Percentiles rank a stretch among this genome's conserved stretches.
phyloP scores from a whole-genome alignment of 1,140 invertebrate species.

The Aphelenchoides avenae region DNA sequence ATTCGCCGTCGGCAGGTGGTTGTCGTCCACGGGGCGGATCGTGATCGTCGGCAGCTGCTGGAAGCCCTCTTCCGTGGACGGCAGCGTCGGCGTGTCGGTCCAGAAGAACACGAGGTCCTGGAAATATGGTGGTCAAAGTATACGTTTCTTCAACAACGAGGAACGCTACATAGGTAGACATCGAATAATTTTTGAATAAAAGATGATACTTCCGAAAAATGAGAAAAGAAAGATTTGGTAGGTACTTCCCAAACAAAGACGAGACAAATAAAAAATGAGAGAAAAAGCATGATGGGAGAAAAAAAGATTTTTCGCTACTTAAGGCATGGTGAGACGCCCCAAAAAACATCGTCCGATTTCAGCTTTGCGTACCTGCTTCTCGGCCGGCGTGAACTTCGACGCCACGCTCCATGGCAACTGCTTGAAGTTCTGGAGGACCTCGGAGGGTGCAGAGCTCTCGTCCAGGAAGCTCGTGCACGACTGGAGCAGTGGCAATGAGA shows the following conservation, averaged over 20 bases:
- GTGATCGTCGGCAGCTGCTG: conserved; percentile 97
- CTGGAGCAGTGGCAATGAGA: conserved; percentile 75
- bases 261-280: conserved; percentile 20
- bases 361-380: conserved; percentile 88
- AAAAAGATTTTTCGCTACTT: too few species aligned
- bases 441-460: conserved; percentile 74
- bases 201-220: conserved; percentile 83
- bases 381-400: conserved; percentile 93
- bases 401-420: conserved; percentile 98
- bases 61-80: conserved; percentile 97
- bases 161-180: too few species aligned
- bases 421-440: conserved; percentile 87
- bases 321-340: too few species aligned
- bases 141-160: too few species aligned
- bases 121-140: conserved; percentile 75
- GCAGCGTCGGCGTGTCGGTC: conserved; percentile 95
- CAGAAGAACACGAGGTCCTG: conserved; percentile 84
- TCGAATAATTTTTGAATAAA: conserved; percentile 94
- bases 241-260: conserved; percentile 10
- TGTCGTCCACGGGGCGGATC: conserved; percentile 91
- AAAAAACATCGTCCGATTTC: too few species aligned
- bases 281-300: too few species aligned
- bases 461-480: conserved; percentile 97
- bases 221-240: conserved; percentile 60
- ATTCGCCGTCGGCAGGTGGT: conserved; percentile 81